Evolutionary conservation across 2,888 invertebrate genomes (phyloP), one percentile per base, ranked within the genome.

Genomic region (Catocala fraxini): DNA sequence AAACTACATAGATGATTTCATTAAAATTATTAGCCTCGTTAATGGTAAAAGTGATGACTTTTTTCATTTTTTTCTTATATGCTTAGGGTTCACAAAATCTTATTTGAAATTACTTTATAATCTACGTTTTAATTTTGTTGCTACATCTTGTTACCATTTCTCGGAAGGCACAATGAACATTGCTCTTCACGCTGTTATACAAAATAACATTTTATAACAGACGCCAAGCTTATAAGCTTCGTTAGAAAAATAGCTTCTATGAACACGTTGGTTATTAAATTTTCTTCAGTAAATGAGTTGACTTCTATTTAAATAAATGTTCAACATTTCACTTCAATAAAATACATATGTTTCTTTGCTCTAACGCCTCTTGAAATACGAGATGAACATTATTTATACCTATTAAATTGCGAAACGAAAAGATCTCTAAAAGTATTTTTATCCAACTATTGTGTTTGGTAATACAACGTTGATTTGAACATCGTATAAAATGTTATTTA

Each of bases 241-340:
- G 5, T 47, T 47, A 47, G 9, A 47, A 25, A 15, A 47, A 25
- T 25, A 12, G 5, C 13, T 45, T 13, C 7, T 45, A 13, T 45
- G 45, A 12, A 45, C 12, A 25, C 7, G 15, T 25, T 25, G 25
- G 10, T 9, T 25, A 47, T 15, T 47, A 15, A 25, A 10, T 47
- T 47, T 47, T 13, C 25, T 47, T 47, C 25, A 13, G 4, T 12
- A 45, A 45, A 45, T 45, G 45, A 5, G 25, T 25, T 9, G 47
- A 25, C 47, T 47, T 47, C 3, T 25, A 47, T 25, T 25, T 45
- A 10, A 47, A 25, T 47, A 47, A 43, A 43, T 43, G 43, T 47
- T 47, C 10, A 25, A 25, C 47, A 25, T 47, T 47, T 47, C 25
- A 47, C 25, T 47, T 47, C 12, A 45, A 45, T 6, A 6, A 12